Evolutionary conservation across 2,113 vertebrate species (phyloP).

Genomic region (Herpailurus yagouaroundi): DNA sequence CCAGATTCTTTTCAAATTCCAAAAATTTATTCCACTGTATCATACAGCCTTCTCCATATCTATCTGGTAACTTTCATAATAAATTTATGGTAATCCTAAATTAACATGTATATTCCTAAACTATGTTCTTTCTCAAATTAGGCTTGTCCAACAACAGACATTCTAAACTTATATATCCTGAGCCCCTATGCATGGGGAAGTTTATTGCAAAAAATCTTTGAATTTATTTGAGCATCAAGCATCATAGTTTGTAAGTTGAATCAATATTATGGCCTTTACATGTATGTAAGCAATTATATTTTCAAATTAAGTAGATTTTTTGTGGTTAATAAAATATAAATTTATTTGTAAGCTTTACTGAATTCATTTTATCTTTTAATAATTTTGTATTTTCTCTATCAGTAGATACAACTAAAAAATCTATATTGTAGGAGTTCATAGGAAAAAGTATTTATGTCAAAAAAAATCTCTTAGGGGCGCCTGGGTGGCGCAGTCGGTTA

Average conservation of each 20-base stretch:
- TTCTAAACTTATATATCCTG: neutral
- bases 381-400: neutral
- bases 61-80: neutral
- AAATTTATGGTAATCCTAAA: conserved; percentile 5
- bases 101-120: neutral
- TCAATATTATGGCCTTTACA: neutral
- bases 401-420: neutral
- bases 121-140: neutral
- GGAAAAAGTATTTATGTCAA: neutral
- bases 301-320: neutral
- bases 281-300: neutral
- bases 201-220: neutral
- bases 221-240: neutral
- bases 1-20: neutral
- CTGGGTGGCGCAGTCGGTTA: no score
- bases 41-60: neutral
- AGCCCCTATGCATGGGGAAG: neutral
- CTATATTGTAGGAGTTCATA: neutral
- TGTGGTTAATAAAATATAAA: conserved; percentile 1
- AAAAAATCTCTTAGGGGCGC: neutral
- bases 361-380: neutral
- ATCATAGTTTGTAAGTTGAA: neutral
- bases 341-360: neutral
- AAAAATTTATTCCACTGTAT: neutral
- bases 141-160: neutral